These are phyloP conservation scores for Odocoileus hemionus DNA, from an alignment of 2,113 vertebrate species.

Conservation along the genomic window DNA sequence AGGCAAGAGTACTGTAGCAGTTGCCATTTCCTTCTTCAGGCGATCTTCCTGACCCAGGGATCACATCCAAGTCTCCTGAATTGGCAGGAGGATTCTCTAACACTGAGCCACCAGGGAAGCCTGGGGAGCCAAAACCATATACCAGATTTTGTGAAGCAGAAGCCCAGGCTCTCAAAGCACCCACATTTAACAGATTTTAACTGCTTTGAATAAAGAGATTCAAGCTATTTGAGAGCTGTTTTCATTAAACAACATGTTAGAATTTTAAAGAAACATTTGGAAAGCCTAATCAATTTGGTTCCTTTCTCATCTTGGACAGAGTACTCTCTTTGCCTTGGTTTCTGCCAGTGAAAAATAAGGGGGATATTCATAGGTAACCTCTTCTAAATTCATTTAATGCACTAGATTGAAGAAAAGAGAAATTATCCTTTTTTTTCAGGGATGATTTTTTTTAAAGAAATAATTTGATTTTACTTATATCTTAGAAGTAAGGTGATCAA, in stretches of 20 bases:
- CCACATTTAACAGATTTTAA: not conserved
- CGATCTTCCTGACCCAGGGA: not conserved
- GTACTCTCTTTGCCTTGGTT: not conserved
- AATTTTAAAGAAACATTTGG: not conserved
- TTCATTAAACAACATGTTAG: not conserved
- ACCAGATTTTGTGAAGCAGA: not conserved
- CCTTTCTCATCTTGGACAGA: not conserved
- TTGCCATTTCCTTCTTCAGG: not conserved
- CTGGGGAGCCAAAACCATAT: not conserved
- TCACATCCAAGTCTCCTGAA: not conserved
- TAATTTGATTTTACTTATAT: not conserved
- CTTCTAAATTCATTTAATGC: not conserved
- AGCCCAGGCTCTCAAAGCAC: not conserved
- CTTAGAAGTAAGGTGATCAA: not conserved
- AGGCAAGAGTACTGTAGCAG: not conserved
- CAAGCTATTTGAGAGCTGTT: not conserved
- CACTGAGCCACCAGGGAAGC: not conserved
- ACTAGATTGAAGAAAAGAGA: not conserved
- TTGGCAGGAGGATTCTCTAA: not conserved
- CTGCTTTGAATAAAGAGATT: not conserved
- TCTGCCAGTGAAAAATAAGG: not conserved
- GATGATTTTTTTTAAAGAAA: not conserved
- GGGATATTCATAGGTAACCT: not conserved
- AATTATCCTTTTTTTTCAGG: not conserved
- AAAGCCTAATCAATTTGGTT: not conserved